Conservation (phyloP, 1,140 invertebrate species). For the Rhizoglyphus robini region DNA sequence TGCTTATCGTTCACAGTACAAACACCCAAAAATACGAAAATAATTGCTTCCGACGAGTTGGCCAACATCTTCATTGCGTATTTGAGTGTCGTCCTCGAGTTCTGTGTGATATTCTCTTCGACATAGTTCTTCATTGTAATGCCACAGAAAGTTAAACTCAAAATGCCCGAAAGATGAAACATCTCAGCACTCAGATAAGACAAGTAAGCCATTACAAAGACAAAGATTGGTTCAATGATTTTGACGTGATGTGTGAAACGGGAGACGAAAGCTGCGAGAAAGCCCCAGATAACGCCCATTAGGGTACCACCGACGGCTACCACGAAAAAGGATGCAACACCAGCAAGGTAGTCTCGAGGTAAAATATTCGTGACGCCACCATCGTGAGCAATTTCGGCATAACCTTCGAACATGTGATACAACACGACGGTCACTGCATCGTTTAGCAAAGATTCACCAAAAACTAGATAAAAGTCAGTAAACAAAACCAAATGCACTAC, state of each 20-base stretch:
- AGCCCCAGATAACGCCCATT: slow-evolving; percentile 88
- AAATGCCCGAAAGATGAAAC: slow-evolving; percentile 93
- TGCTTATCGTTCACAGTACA: slow-evolving; percentile 86
- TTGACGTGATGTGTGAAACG: slow-evolving; percentile 86
- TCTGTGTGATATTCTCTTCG: slow-evolving; percentile 90
- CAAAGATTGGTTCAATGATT: slow-evolving; percentile 94
- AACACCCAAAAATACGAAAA: slow-evolving; percentile 97
- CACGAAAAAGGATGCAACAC: slow-evolving; percentile 79
- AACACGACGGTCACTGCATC: slow-evolving; percentile 86
- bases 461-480: slow-evolving; percentile 52
- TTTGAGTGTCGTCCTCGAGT: slow-evolving; percentile 93
- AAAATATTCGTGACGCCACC: slow-evolving; percentile 50
- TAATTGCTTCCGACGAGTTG: slow-evolving; percentile 91
- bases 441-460: slow-evolving; percentile 94
- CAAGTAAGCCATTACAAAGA: slow-evolving; percentile 97
- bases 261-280: slow-evolving; percentile 86
- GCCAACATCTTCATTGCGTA: slow-evolving; percentile 98
- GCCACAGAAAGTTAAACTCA: slow-evolving; percentile 94
- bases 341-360: slow-evolving; percentile 55
- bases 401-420: slow-evolving; percentile 89
- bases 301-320: slow-evolving; percentile 82
- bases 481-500: too few species aligned
- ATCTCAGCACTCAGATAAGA: slow-evolving; percentile 93
- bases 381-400: slow-evolving; percentile 52
- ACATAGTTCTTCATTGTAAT: slow-evolving; percentile 99